Percentiles rank a stretch among this genome's conserved stretches.
phyloP scores from a whole-genome alignment of 1,140 invertebrate species.

The Caenorhabditis briggsae region DNA sequence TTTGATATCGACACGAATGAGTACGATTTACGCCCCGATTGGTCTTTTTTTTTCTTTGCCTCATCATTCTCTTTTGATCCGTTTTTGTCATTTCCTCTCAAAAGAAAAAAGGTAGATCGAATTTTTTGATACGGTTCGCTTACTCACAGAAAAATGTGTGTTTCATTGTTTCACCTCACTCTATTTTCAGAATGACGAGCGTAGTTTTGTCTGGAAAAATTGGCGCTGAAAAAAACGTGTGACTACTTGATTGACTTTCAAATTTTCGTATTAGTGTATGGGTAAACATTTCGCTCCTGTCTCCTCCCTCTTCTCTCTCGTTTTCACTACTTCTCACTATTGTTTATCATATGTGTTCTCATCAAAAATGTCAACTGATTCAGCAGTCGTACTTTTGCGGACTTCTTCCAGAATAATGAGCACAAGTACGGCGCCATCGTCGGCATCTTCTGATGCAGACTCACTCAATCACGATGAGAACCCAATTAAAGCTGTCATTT shows the following conservation, averaged over 20 bases:
- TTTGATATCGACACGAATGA: slow-evolving; percentile 5
- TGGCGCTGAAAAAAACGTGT: slow-evolving; percentile 5
- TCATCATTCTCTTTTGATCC: neutral
- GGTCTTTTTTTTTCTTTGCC: neutral
- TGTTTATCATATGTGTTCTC: slow-evolving; percentile 31
- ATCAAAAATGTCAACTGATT: slow-evolving; percentile 3
- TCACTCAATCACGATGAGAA: slow-evolving; percentile 35
- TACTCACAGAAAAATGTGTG: neutral
- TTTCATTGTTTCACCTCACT: slow-evolving; percentile 10
- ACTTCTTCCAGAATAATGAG: slow-evolving; percentile 7
- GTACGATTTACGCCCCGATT: neutral
- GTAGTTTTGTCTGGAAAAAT: slow-evolving; percentile 15
- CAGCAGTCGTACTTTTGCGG: neutral
- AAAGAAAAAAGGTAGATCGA: neutral
- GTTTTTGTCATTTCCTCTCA: neutral
- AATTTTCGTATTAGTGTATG: slow-evolving; percentile 41
- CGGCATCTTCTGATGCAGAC: slow-evolving; percentile 27
- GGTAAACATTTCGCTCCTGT: slow-evolving; percentile 5
- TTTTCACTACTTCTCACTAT: slow-evolving; percentile 13
- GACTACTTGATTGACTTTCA: slow-evolving; percentile 47
- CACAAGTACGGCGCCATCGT: slow-evolving; percentile 21
- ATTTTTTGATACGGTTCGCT: neutral
- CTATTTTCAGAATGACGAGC: slow-evolving; percentile 18
- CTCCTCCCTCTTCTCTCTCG: slow-evolving; percentile 18
- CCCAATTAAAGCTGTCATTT: slow-evolving; percentile 47